A percentile compares a stretch with the other conserved stretches of the same genome.
phyloP scores from a whole-genome alignment of 2,113 vertebrate genomes.

The Tichodroma muraria region DNA sequence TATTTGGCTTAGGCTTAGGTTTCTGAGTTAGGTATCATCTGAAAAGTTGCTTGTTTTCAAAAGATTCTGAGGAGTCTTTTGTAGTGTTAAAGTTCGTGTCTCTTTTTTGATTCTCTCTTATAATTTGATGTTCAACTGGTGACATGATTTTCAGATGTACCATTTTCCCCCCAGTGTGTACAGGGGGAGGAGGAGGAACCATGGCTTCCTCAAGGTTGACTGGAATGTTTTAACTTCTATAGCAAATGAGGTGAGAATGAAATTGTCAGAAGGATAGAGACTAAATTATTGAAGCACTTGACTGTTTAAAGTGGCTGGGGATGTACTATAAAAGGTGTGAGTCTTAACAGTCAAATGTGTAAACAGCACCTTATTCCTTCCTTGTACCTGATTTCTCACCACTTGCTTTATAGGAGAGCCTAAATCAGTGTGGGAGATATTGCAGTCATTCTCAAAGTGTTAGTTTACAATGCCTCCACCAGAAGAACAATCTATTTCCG shows the following conservation, averaged over 20 bases:
- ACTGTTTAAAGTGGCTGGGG: slow-evolving; percentile 47
- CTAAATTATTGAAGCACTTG: slow-evolving; percentile 44
- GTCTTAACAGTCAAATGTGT: slow-evolving; percentile 56
- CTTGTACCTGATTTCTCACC: slow-evolving; percentile 50
- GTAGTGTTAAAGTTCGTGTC: not conserved
- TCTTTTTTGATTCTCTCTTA: not conserved
- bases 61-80: not conserved
- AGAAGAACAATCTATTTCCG: slow-evolving; percentile 20
- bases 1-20: not conserved
- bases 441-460: not conserved
- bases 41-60: not conserved
- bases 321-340: slow-evolving; percentile 49
- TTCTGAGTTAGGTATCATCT: not conserved
- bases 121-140: slow-evolving; percentile 7
- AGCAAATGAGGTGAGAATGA: slow-evolving; percentile 70
- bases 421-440: slow-evolving; percentile 22
- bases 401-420: slow-evolving; percentile 33
- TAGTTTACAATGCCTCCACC: not conserved
- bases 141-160: not conserved
- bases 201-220: slow-evolving; percentile 50
- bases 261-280: slow-evolving; percentile 64
- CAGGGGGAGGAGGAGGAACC: not conserved
- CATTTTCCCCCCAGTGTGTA: not conserved
- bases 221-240: slow-evolving; percentile 63
- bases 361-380: slow-evolving; percentile 36